phyloP scores from a whole-genome alignment of 2,113 vertebrate species.

The Lota lota region DNA sequence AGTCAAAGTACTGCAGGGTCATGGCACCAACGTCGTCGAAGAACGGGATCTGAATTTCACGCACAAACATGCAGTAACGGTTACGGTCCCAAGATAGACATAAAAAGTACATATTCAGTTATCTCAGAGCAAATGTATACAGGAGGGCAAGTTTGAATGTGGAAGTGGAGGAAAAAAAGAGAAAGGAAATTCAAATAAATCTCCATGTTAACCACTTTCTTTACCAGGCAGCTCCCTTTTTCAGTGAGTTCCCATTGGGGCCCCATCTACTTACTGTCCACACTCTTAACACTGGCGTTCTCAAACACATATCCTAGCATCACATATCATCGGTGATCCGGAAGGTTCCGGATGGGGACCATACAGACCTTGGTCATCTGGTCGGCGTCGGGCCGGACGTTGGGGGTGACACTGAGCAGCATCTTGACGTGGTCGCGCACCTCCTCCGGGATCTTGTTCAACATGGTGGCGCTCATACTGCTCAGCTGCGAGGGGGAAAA shows the following conservation, averaged over 20 bases:
- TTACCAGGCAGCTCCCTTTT: no score
- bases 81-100: neutral
- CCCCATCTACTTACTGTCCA: no score
- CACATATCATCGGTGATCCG: no score
- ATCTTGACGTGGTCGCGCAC: slow-evolving; percentile 93
- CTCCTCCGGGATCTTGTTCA: slow-evolving; percentile 88
- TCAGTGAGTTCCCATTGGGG: no score
- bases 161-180: no score
- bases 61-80: neutral
- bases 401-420: slow-evolving; percentile 88
- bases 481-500: slow-evolving; percentile 77
- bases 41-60: slow-evolving; percentile 86
- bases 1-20: slow-evolving; percentile 96
- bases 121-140: no score
- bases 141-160: no score
- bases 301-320: no score
- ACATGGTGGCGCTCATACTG: slow-evolving; percentile 80
- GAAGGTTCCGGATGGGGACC: neutral
- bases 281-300: no score
- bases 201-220: no score
- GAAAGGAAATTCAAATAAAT: no score
- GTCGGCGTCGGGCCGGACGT: slow-evolving; percentile 94
- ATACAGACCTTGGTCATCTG: slow-evolving; percentile 92
- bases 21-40: slow-evolving; percentile 96
- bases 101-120: slow-evolving; percentile 1